Conservation (phyloP, 2,888 invertebrate species). For the Tetropium fuscum region DNA sequence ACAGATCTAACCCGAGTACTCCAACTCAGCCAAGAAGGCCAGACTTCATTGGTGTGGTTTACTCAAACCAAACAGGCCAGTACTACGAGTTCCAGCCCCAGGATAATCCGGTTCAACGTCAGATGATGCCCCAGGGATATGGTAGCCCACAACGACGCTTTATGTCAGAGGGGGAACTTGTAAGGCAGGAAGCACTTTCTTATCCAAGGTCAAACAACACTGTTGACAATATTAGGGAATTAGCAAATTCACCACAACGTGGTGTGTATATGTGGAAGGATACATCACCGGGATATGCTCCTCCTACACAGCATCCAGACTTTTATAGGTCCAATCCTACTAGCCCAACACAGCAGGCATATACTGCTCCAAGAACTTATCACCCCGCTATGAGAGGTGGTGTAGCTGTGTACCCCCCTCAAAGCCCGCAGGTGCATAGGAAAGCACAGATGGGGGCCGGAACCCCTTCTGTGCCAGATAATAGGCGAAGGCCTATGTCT, state of each 20-base stretch:
- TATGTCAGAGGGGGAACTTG: slow-evolving; percentile 85
- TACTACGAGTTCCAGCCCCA: slow-evolving; percentile 64
- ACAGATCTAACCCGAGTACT: slow-evolving; percentile 93
- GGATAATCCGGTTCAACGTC: slow-evolving; percentile 52
- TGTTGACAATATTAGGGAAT: slow-evolving; percentile 88
- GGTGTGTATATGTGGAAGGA: slow-evolving; percentile 86
- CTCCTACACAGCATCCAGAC: slow-evolving; percentile 51
- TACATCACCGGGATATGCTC: slow-evolving; percentile 75
- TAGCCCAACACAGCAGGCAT: slow-evolving; percentile 71
- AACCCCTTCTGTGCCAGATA: slow-evolving; percentile 60
- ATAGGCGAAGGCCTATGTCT: slow-evolving; percentile 81
- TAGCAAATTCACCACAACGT: slow-evolving; percentile 89
- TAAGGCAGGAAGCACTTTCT: slow-evolving; percentile 76
- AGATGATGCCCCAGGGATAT: slow-evolving; percentile 55
- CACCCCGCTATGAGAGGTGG: slow-evolving; percentile 76
- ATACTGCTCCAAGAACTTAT: slow-evolving; percentile 65
- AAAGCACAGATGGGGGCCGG: slow-evolving; percentile 58
- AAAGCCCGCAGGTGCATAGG: slow-evolving; percentile 71
- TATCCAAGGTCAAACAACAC: slow-evolving; percentile 80
- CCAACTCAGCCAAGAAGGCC: slow-evolving; percentile 91
- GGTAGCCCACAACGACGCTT: slow-evolving; percentile 79
- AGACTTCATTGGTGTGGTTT: slow-evolving; percentile 83
- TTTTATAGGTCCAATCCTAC: slow-evolving; percentile 73
- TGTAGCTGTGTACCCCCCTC: slow-evolving; percentile 75
- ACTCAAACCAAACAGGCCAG: slow-evolving; percentile 63